These are phyloP conservation scores for Toxotes chatareus DNA, from an alignment of 2,113 vertebrate species.

Conservation along the genomic window DNA sequence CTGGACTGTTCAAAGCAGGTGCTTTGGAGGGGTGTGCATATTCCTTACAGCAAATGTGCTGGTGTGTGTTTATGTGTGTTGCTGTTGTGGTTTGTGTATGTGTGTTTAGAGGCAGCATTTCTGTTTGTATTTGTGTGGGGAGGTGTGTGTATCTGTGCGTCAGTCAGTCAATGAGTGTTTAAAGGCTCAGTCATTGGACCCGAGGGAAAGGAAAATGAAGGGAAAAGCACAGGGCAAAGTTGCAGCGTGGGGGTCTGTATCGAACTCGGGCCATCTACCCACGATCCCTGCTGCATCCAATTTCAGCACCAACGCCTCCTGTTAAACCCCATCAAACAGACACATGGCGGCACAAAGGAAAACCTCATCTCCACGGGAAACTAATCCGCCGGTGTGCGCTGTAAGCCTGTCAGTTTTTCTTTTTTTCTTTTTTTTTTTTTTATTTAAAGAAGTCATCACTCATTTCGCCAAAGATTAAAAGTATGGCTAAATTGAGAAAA, in stretches of 20 bases:
- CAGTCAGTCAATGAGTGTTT: constrained; percentile 55
- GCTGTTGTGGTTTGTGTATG: constrained; percentile 12
- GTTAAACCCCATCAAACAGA: constrained; percentile 99
- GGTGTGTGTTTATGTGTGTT: constrained; percentile 11
- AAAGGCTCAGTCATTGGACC: constrained; percentile 85
- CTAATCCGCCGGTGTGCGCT: constrained; percentile 97
- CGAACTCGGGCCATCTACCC: constrained; percentile 95
- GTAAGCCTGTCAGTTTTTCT: constrained; percentile 94
- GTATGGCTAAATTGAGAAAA: constrained; percentile 99
- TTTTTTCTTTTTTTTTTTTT: constrained; percentile 78
- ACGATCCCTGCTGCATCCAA: constrained; percentile 99
- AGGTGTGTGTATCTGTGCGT: constrained; percentile 56
- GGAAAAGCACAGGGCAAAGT: constrained; percentile 83
- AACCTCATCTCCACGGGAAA: constrained; percentile 99
- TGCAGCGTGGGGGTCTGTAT: constrained; percentile 93
- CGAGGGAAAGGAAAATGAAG: constrained; percentile 78
- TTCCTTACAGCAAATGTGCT: constrained; percentile 37
- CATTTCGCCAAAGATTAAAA: constrained; percentile 99
- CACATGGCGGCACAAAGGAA: constrained; percentile 96
- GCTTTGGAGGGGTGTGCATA: constrained; percentile 50
- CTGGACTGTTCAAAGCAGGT: constrained; percentile 58
- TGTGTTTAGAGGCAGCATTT: constrained; percentile 36
- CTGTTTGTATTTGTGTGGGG: constrained; percentile 47
- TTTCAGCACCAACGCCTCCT: constrained; percentile 97
- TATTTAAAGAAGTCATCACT: constrained; percentile 99